A percentile compares a stretch with the other conserved stretches of the same genome.
These are phyloP conservation scores for Rhagoletis pomonella DNA, from an alignment of 1,140 invertebrate species.

Conservation along the genomic window DNA sequence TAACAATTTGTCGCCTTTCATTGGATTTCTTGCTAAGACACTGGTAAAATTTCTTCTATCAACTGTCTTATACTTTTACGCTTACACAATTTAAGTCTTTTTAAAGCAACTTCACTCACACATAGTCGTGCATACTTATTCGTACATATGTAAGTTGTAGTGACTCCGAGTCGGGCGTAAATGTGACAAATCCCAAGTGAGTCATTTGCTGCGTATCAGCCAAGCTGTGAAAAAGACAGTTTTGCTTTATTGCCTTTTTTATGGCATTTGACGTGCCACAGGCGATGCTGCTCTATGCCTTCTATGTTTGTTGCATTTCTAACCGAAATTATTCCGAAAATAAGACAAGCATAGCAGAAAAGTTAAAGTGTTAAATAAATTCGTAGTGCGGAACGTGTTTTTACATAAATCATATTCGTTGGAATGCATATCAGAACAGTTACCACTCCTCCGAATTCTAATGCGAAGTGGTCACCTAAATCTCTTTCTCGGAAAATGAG, in stretches of 20 bases:
- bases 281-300: background rate
- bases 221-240: slow-evolving; percentile 29
- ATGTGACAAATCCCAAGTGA: slow-evolving; percentile 39
- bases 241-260: slow-evolving; percentile 39
- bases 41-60: background rate
- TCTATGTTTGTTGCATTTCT: background rate
- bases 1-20: slow-evolving; percentile 24
- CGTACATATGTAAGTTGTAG: no score
- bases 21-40: background rate
- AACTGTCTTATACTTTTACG: background rate
- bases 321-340: no score
- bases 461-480: no score
- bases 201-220: slow-evolving; percentile 31
- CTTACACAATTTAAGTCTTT: slow-evolving; percentile 10
- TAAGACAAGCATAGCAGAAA: no score
- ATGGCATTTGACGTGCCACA: slow-evolving; percentile 27
- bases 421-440: no score
- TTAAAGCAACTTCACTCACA: slow-evolving; percentile 2
- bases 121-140: background rate
- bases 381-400: no score
- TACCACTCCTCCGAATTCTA: no score
- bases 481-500: no score
- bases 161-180: background rate
- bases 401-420: no score
- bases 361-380: no score